phyloP scores from a whole-genome alignment of 2,113 vertebrate species.

The Spermophilus dauricus region DNA sequence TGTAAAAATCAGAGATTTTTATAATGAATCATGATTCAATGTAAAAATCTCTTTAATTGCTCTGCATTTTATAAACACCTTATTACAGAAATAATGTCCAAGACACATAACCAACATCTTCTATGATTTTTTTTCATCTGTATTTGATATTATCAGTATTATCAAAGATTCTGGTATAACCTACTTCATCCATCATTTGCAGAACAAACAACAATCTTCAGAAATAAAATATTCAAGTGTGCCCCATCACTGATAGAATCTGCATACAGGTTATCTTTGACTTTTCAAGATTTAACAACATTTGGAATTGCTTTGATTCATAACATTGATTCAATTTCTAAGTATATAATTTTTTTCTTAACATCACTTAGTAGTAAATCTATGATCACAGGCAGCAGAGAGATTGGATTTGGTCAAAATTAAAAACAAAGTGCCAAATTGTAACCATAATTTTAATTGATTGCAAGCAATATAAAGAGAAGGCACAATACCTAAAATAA shows the following conservation, averaged over 20 bases:
- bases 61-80: background rate
- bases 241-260: background rate
- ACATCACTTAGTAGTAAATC: background rate
- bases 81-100: conserved; percentile 17
- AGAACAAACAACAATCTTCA: conserved; percentile 31
- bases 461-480: background rate
- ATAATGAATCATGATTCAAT: background rate
- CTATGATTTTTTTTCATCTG: background rate
- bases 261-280: background rate
- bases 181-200: background rate
- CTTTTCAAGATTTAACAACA: conserved; percentile 46
- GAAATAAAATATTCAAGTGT: conserved; percentile 17
- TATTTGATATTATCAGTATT: background rate
- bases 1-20: too few relatives aligned
- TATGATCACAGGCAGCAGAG: background rate
- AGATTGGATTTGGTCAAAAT: conserved; percentile 26
- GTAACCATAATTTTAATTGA: background rate
- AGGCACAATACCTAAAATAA: background rate
- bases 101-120: background rate
- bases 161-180: background rate
- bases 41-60: conserved; percentile 6
- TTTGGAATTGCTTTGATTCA: conserved; percentile 42
- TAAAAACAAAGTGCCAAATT: conserved; percentile 23
- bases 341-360: background rate
- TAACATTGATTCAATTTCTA: background rate